Conservation (phyloP, 2,113 vertebrate species). For the Crotophaga sulcirostris region DNA sequence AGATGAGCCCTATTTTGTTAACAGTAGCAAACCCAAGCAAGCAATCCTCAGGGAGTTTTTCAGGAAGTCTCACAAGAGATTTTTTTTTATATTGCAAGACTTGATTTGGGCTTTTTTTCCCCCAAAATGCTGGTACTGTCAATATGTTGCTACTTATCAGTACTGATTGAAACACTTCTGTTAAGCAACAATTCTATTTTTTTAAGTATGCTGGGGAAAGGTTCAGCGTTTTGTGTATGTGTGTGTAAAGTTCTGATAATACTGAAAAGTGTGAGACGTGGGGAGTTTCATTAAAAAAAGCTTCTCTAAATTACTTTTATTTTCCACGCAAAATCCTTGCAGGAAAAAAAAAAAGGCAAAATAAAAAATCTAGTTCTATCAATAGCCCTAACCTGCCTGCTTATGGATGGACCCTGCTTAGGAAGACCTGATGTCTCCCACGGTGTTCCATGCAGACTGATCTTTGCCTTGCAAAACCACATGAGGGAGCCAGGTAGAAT, state of each 20-base stretch:
- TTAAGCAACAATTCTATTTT: background rate
- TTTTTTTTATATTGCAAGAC: background rate
- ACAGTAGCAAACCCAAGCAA: background rate
- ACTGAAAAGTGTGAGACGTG: rapidly evolving
- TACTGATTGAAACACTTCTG: background rate
- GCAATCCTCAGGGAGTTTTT: background rate
- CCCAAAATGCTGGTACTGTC: background rate
- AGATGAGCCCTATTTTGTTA: background rate
- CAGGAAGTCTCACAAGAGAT: background rate
- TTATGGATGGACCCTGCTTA: background rate
- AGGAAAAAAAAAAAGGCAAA: background rate
- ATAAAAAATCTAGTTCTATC: background rate
- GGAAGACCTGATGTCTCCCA: background rate
- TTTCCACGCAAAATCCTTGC: background rate
- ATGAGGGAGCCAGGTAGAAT: background rate
- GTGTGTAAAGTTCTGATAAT: background rate
- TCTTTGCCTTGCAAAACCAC: background rate
- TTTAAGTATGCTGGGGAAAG: background rate
- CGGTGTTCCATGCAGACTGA: background rate
- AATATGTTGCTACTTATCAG: background rate
- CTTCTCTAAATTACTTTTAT: background rate
- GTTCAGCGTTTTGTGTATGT: background rate
- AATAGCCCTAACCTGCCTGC: background rate
- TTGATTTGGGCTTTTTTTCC: background rate
- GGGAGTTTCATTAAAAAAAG: background rate